Conservation (phyloP, 35 echinoderm and acorn worm species). For the Anneissia japonica region DNA sequence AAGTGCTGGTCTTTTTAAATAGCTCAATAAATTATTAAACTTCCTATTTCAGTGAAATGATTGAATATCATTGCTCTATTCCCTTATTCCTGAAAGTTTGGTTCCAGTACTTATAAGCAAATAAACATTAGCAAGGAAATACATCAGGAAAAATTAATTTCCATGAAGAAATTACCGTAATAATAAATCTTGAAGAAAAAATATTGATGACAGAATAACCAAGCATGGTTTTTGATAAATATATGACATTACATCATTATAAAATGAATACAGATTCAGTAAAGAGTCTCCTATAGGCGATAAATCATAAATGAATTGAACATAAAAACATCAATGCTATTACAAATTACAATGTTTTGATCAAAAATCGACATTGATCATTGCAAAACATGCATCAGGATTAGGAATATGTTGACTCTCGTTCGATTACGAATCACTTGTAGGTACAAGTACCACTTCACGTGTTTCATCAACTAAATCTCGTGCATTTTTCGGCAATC, state of each 20-base stretch:
- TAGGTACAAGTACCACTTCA: background rate
- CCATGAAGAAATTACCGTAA: no score
- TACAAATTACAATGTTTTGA: background rate
- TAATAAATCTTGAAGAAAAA: no score
- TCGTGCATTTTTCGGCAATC: background rate
- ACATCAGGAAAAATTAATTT: no score
- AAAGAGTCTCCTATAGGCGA: background rate
- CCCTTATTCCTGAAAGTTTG: no score
- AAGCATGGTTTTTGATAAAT: no score
- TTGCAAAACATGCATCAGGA: background rate
- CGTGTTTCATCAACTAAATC: background rate
- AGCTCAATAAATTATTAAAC: no score
- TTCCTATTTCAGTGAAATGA: no score
- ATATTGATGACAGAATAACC: no score
- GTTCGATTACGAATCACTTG: background rate
- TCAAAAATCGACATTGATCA: background rate
- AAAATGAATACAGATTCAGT: background rate
- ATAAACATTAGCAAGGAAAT: no score
- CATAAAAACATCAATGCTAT: background rate
- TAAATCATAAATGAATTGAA: background rate
- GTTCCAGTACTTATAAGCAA: no score
- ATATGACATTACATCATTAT: background rate
- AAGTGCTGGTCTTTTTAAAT: no score
- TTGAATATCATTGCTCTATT: no score
- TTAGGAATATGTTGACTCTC: background rate